phyloP scores from a whole-genome alignment of 2,888 invertebrate genomes.

The Sinodicranocentrus sp. region DNA sequence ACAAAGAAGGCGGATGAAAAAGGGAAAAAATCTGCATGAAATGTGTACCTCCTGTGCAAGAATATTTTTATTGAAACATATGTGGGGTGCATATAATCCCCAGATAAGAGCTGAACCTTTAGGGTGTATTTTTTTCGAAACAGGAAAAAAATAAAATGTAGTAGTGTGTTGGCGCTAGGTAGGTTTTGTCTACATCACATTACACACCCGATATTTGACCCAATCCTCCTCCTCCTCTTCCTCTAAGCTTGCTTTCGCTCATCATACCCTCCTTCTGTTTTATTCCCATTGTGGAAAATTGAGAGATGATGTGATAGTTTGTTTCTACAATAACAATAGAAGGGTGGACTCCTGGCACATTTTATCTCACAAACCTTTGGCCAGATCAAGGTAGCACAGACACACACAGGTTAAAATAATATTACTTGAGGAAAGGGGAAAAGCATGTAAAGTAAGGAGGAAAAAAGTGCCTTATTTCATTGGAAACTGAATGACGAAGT shows the following conservation, averaged over 20 bases:
- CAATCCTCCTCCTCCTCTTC: slow-evolving; percentile 37
- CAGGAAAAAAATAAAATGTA: neutral
- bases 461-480: neutral
- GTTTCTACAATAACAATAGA: slow-evolving; percentile 13
- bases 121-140: neutral
- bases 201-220: slow-evolving; percentile 51
- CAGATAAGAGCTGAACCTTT: no score
- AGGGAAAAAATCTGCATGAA: neutral
- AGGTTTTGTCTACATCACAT: neutral
- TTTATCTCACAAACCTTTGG: neutral
- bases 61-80: no score
- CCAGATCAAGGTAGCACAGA: no score
- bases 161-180: no score
- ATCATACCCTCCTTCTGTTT: slow-evolving; percentile 6
- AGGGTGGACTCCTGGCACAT: neutral
- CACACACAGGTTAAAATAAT: no score
- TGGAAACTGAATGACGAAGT: slow-evolving; percentile 19
- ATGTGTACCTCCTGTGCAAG: neutral
- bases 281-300: neutral
- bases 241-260: slow-evolving; percentile 18
- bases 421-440: no score
- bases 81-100: no score
- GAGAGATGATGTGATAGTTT: slow-evolving; percentile 20
- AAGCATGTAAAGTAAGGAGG: no score
- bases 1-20: slow-evolving; percentile 3